Percentiles rank a stretch among this genome's conserved stretches.
Conservation (phyloP, 2,113 vertebrate genomes). For the Psettodes erumei region DNA sequence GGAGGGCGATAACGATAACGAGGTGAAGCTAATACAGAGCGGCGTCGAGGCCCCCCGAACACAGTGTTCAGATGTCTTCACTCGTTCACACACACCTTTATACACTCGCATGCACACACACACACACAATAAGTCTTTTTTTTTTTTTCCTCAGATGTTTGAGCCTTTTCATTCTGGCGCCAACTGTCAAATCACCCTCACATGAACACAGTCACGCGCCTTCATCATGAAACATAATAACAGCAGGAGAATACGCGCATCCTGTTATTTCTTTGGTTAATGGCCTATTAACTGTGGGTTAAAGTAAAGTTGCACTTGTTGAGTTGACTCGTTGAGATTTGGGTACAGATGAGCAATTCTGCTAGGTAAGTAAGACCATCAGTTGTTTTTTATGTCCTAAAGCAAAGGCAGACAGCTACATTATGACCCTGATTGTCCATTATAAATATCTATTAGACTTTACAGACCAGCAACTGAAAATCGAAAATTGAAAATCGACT, state of each 20-base stretch:
- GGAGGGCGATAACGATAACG: constrained; percentile 78
- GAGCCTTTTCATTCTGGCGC: constrained; percentile 18
- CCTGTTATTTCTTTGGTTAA: neutral
- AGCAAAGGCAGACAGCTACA: too few species aligned
- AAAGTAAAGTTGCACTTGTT: neutral
- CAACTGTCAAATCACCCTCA: constrained; percentile 18
- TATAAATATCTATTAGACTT: too few species aligned
- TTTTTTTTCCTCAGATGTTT: constrained; percentile 28
- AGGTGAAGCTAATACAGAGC: constrained; percentile 80
- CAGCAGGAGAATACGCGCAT: neutral
- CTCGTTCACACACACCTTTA: constrained; percentile 31
- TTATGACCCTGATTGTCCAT: too few species aligned
- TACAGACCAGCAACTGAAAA: too few species aligned
- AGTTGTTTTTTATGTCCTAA: too few species aligned
- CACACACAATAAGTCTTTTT: constrained; percentile 24
- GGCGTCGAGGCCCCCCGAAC: constrained; percentile 44
- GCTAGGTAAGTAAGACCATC: too few species aligned
- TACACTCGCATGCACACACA: constrained; percentile 13
- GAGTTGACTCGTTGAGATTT: too few species aligned
- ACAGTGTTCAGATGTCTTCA: constrained; percentile 72
- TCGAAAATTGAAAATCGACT: too few species aligned
- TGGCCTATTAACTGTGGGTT: neutral
- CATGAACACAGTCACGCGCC: constrained; percentile 18
- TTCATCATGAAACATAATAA: constrained; percentile 14
- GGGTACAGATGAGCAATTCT: too few species aligned